Evolutionary conservation across 2,888 invertebrate species (phyloP).

Genomic region (Agriotes lineatus): DNA sequence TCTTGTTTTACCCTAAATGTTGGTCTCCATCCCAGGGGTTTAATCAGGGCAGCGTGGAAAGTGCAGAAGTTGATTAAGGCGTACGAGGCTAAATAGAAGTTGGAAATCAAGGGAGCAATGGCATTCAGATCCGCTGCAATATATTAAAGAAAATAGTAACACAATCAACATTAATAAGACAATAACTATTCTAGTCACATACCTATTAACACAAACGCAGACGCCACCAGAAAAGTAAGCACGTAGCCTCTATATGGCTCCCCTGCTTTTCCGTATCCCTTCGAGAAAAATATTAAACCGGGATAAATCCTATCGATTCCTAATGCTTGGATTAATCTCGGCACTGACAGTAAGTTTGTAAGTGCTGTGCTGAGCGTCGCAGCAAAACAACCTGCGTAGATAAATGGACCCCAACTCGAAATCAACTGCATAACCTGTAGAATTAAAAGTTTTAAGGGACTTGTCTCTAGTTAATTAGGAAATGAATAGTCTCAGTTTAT

Average conservation of each 20-base stretch:
- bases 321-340: constrained; percentile 88
- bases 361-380: constrained; percentile 96
- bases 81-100: constrained; percentile 94
- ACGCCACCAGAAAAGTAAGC: constrained; percentile 89
- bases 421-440: constrained; percentile 85
- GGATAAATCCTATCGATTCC: constrained; percentile 96
- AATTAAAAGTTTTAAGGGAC: neutral
- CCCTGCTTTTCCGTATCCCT: constrained; percentile 86
- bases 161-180: neutral
- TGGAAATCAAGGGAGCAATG: constrained; percentile 94
- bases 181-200: constrained; percentile 51
- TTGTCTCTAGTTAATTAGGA: no score
- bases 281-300: constrained; percentile 91
- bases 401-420: constrained; percentile 90
- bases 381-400: constrained; percentile 96
- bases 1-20: constrained; percentile 79
- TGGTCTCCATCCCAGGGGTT: constrained; percentile 91
- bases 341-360: constrained; percentile 95
- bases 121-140: constrained; percentile 85
- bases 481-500: no score
- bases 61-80: constrained; percentile 96
- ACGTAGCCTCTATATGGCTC: constrained; percentile 93
- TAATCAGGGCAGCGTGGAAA: constrained; percentile 91
- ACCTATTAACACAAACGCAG: constrained; percentile 90
- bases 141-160: neutral